Conservation (phyloP, 2,888 invertebrate species). For the Microchrysa polita region DNA sequence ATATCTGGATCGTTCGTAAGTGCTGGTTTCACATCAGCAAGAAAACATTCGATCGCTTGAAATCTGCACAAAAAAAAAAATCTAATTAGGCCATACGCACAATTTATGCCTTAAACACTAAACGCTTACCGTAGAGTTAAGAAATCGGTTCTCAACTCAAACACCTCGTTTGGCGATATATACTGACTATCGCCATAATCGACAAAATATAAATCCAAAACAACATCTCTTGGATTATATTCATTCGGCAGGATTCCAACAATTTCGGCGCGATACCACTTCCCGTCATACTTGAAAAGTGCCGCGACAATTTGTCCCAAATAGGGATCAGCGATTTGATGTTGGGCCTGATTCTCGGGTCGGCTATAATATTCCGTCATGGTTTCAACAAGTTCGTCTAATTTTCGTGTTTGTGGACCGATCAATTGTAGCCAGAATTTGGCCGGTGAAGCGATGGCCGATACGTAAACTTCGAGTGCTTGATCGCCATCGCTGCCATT, state of each 20-base stretch:
- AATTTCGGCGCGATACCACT: constrained; percentile 77
- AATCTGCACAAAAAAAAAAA: constrained; percentile 55
- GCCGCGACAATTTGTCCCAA: constrained; percentile 87
- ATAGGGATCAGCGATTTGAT: constrained; percentile 68
- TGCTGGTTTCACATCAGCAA: constrained; percentile 76
- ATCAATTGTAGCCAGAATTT: constrained; percentile 89
- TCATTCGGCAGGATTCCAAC: constrained; percentile 72
- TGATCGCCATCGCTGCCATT: constrained; percentile 65
- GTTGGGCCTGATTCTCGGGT: constrained; percentile 71
- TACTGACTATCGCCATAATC: constrained; percentile 89
- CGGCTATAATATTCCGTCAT: constrained; percentile 85
- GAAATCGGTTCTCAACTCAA: constrained; percentile 77
- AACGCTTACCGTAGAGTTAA: constrained; percentile 60
- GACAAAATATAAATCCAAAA: constrained; percentile 80
- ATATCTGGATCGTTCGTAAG: constrained; percentile 62
- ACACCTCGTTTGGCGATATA: constrained; percentile 72
- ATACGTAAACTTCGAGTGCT: constrained; percentile 85
- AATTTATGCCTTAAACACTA: background rate
- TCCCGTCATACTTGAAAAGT: constrained; percentile 80
- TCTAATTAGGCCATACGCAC: background rate
- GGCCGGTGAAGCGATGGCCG: constrained; percentile 81
- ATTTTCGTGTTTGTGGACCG: constrained; percentile 76
- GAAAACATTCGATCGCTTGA: constrained; percentile 88
- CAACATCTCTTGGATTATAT: constrained; percentile 69
- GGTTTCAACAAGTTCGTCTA: constrained; percentile 80